These are phyloP conservation scores for Meghimatium bilineatum DNA, from an alignment of 2,888 invertebrate species.

Conservation along the genomic window DNA sequence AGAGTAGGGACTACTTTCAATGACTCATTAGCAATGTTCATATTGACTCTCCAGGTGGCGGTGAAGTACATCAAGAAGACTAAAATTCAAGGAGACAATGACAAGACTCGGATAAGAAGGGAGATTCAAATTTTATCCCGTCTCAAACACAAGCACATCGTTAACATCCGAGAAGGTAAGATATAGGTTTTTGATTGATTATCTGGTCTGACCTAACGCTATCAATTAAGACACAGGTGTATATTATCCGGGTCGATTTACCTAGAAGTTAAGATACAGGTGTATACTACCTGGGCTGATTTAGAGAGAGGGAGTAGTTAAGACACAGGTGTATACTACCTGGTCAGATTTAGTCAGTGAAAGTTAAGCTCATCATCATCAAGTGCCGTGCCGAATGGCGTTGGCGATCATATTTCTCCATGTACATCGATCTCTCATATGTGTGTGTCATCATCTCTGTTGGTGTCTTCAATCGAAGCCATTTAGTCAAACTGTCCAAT, in stretches of 20 bases:
- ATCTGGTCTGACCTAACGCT: background rate
- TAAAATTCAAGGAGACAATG: conserved; percentile 85
- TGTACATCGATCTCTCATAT: too few relatives aligned
- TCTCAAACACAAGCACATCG: conserved; percentile 98
- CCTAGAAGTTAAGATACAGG: background rate
- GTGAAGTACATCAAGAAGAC: conserved; percentile 85
- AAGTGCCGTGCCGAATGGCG: too few relatives aligned
- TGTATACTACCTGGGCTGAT: background rate
- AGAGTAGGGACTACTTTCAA: too few relatives aligned
- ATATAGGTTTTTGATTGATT: too few relatives aligned
- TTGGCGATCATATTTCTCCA: too few relatives aligned
- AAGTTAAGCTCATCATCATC: too few relatives aligned
- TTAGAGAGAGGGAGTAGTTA: background rate
- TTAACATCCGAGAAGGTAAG: conserved; percentile 98
- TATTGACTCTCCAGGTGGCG: conserved; percentile 83
- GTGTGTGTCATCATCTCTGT: too few relatives aligned
- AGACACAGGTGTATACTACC: too few relatives aligned
- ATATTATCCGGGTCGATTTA: background rate
- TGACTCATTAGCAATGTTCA: too few relatives aligned
- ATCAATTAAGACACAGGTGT: background rate
- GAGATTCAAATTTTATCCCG: conserved; percentile 99
- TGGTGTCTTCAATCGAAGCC: too few relatives aligned
- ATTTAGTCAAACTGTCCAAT: too few relatives aligned
- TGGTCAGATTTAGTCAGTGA: too few relatives aligned
- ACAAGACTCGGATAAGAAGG: conserved; percentile 94